Conservation (phyloP, 2,113 vertebrate genomes). For the Arizona elegans region DNA sequence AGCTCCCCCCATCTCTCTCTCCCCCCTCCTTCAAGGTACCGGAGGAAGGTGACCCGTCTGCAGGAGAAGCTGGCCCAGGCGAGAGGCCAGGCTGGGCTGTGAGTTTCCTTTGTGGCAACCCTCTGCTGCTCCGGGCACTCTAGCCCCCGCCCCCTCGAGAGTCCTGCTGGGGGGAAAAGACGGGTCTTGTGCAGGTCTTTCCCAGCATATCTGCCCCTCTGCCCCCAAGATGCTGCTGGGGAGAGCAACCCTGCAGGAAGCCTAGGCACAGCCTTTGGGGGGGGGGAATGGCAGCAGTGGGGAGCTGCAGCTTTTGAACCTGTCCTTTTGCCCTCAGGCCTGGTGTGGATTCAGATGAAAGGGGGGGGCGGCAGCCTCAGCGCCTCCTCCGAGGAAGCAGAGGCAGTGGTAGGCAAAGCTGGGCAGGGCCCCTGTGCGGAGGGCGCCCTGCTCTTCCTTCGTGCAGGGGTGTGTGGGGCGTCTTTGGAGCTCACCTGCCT, state of each 20-base stretch:
- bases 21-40: not conserved
- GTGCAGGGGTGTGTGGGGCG: not conserved
- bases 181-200: no score
- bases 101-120: not conserved
- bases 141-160: no score
- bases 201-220: not conserved
- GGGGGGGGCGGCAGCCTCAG: not conserved
- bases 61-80: not conserved
- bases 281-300: no score
- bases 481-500: not conserved
- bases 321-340: not conserved
- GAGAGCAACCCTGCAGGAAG: not conserved
- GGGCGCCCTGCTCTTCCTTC: not conserved
- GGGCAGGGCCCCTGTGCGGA: not conserved
- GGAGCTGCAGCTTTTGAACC: not conserved
- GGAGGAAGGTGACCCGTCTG: not conserved
- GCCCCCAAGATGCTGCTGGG: not conserved
- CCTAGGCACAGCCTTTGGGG: no score
- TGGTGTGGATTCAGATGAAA: not conserved
- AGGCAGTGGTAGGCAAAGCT: not conserved
- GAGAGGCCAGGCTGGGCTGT: not conserved
- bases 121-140: no score
- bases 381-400: not conserved
- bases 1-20: no score
- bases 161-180: no score